Base-by-base conservation (phyloP, 2,888 invertebrate genomes). In the Eutolmus rufibarbis region DNA sequence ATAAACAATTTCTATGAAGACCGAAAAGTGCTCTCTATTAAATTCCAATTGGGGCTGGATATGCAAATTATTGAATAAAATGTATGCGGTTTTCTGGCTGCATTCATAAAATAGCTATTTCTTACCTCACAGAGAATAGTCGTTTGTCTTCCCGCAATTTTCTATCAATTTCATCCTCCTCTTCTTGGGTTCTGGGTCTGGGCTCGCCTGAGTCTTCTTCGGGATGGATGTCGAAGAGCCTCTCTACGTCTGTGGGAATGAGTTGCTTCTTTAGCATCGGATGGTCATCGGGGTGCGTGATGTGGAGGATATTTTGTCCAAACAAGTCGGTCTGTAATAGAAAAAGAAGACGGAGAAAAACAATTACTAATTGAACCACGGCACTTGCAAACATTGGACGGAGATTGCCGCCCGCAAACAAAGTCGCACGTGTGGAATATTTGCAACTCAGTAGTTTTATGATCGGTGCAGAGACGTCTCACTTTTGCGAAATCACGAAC, bases 281-380 rank as follows among this genome's bases (percentile, higher is more conserved):
- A 90, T 96, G 96, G 92, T 98, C 96, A 91, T 96, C 95, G n/a
- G 95, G 94, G 92, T 97, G 96, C 74, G 97, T 95, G 92, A 97
- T 96, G 90, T 96, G 95, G 93, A 96, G 96, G 92, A 98, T 92
- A 90, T 95, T 96, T 92, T 96, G 95, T 19, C 96, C 96, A 91
- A 97, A 94, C 89, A 98, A 94, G 91, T 98, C 97, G 90, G 96
- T 95, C 96, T 97, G 94, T 31, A 94, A 93, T 85, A 28, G 77
- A 82, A 87, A 86, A 77, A 82, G 88, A 51, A 51, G 40, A 40
- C n/a, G 46, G 19, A 57, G 76, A 31, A 79, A 81, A 82, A 43
- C 16, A 46, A 79, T 82, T 81, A 66, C 12, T 28, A 19, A 19
- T 23, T 66, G 66, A 19, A 66, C 19, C 66, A 51, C 19, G 5